Evolutionary conservation across 2,888 invertebrate species (phyloP).

Genomic region (Epirrhoe alternata): DNA sequence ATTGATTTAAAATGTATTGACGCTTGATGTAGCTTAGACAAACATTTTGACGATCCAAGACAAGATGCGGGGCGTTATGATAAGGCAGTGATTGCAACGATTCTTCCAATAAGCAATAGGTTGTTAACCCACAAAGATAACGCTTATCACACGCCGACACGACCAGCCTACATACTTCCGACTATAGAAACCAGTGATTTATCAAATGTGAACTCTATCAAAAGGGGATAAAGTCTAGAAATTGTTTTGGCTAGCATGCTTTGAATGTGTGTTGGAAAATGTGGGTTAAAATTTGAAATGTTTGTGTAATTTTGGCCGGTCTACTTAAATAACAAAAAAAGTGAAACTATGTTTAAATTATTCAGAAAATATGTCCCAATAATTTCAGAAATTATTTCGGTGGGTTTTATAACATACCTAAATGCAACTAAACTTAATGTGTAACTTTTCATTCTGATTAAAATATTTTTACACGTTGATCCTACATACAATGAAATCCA

Average conservation of each 20-base stretch:
- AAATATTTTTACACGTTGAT: background rate
- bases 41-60: constrained; percentile 39
- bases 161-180: constrained; percentile 82
- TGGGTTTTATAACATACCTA: background rate
- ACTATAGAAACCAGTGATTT: constrained; percentile 25
- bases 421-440: background rate
- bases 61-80: constrained; percentile 64
- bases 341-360: background rate
- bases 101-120: constrained; percentile 75
- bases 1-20: no score
- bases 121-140: constrained; percentile 82
- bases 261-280: constrained; percentile 36
- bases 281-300: constrained; percentile 36
- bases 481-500: constrained; percentile 2
- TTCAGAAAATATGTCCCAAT: background rate
- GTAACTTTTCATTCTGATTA: background rate
- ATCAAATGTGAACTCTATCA: constrained; percentile 31
- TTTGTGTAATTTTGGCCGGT: constrained; percentile 15
- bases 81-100: constrained; percentile 73
- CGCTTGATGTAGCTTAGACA: background rate
- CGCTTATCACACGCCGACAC: constrained; percentile 70
- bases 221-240: constrained; percentile 26
- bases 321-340: background rate
- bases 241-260: constrained; percentile 23
- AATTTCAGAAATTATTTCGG: background rate